Conservation (phyloP, 53 echinoderm and acorn worm genomes). For the Patiria pectinifera region DNA sequence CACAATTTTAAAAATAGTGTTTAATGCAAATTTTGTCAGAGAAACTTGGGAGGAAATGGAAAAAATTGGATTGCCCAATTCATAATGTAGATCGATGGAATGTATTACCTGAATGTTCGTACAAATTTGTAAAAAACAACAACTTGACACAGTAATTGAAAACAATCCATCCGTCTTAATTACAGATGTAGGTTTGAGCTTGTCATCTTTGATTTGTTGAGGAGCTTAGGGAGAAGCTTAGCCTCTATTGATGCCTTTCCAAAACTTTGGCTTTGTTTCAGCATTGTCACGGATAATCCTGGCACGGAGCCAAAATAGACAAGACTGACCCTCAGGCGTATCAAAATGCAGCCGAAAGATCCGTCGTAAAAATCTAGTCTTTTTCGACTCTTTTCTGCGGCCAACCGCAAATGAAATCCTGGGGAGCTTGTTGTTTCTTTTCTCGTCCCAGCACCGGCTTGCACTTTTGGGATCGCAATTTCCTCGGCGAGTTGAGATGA, state of each 20-base stretch:
- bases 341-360: background rate
- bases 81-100: too few relatives aligned
- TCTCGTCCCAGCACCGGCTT: conserved; percentile 7
- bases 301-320: background rate
- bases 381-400: conserved; percentile 9
- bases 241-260: background rate
- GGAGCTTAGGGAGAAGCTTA: background rate
- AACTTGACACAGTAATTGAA: too few relatives aligned
- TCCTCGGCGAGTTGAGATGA: conserved; percentile 33
- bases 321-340: background rate
- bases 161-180: background rate
- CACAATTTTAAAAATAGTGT: too few relatives aligned
- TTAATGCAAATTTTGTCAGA: too few relatives aligned
- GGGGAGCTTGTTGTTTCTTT: background rate
- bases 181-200: background rate
- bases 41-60: too few relatives aligned
- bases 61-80: too few relatives aligned
- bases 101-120: too few relatives aligned
- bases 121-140: too few relatives aligned
- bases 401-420: conserved; percentile 8
- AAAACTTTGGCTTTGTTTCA: background rate
- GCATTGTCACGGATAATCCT: background rate
- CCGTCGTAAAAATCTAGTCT: background rate
- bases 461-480: conserved; percentile 43
- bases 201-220: background rate